Conservation (phyloP, 2,113 vertebrate species). For the Datnioides undecimradiatus region DNA sequence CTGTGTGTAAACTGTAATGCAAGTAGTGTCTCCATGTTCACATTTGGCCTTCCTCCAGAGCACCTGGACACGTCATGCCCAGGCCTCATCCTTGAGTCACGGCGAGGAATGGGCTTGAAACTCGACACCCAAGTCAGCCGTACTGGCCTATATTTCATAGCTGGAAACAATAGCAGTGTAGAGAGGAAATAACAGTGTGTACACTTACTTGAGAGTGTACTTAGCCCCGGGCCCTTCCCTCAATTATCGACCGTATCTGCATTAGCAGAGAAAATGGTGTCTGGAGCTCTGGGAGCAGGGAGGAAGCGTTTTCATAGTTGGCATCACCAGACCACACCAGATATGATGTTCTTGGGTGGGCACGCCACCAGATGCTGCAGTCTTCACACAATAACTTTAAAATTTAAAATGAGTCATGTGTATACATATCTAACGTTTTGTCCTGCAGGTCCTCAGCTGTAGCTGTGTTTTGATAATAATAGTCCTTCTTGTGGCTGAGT, state of each 20-base stretch:
- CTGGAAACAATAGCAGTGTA: conserved; percentile 26
- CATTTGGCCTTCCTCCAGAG: conserved; percentile 22
- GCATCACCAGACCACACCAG: conserved; percentile 37
- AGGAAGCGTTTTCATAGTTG: conserved; percentile 46
- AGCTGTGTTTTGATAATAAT: not conserved
- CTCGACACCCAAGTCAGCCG: conserved; percentile 42
- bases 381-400: not conserved
- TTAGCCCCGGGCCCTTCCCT: conserved; percentile 57
- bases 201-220: conserved; percentile 56
- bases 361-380: not conserved
- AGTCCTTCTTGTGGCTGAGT: not conserved
- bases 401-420: too few species aligned
- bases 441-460: too few species aligned
- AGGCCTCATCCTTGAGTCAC: conserved; percentile 36
- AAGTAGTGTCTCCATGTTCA: not conserved
- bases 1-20: not conserved
- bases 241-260: conserved; percentile 57
- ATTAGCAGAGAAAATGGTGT: conserved; percentile 68
- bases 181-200: conserved; percentile 57
- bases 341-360: conserved; percentile 24
- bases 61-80: not conserved
- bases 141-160: conserved; percentile 60
- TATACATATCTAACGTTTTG: too few species aligned
- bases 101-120: conserved; percentile 56
- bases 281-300: conserved; percentile 47